Evolutionary conservation across 2,113 vertebrate species (phyloP), one percentile per base, ranked within the genome.

Genomic region (Motacilla alba): DNA sequence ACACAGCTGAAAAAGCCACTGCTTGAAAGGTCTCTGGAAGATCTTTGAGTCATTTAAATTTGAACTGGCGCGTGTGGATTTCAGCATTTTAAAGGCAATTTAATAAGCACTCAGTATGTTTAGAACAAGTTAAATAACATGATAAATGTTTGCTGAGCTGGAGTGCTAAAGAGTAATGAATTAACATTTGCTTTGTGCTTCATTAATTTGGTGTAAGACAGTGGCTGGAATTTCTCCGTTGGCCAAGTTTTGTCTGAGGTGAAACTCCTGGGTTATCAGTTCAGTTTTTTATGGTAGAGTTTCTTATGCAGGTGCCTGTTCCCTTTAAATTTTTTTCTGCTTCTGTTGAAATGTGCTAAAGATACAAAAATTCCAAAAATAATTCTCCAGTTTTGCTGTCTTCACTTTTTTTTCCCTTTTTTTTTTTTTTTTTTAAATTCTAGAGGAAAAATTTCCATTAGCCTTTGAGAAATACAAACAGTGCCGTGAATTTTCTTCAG

Each of bases 401-500:
- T 10, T 86, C 14, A 27, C 9, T 26, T 31, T 23, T 12, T 26
- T 23, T 60, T 5, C 2, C 63, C 2, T 74, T 31, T 52, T 43
- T 63, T 68, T 49, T 63, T 69, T 33, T 68, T 53, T 63, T 70
- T 55, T 60, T 80, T 55, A 7, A 47, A 62, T 82, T 82, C 50
- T 55, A 96, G 95, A 39, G 15, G 89, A 73, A 58, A 90, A 55
- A 28, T 7, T 81, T 52, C 91, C 93, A 59, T n/a, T 83, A 33
- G 30, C 77, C 68, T 55, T 75, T 64, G 92, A 80, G 62, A 95
- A 39, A 43, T 91, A 91, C 91, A 92, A 86, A 72, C 83, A 87
- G 59, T 94, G 49, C 77, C 81, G 35, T 39, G 94, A 94, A 79
- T 80, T 83, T 76, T 66, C 81, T 70, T 85, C 77, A 15, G 96